Base-by-base conservation (phyloP, 2,888 invertebrate genomes). In the Erebia aethiops region DNA sequence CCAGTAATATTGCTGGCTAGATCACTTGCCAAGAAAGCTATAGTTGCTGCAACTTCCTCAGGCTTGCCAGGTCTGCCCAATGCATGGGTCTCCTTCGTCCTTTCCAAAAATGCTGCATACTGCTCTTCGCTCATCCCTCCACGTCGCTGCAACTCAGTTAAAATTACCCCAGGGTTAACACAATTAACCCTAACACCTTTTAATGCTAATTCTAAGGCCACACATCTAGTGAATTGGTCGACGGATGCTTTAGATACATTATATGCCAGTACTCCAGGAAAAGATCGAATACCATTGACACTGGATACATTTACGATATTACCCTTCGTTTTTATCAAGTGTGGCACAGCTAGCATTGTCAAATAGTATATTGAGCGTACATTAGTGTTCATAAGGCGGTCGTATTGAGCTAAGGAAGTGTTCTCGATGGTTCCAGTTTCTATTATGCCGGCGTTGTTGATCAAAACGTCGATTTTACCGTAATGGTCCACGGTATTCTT, bases 251-350 rank as follows among this genome's bases (percentile, higher is more conserved):
- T 99, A 0, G 98, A 98, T 87, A 99, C 96, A 78, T 96, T 96
- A 87, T 99, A 99, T 0, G 98, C 97, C 60, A 99, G 88, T 0
- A 98, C 97, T 9, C 97, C 97, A 1, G 98, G 96, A 85, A 99
- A 99, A 61, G 99, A 96, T 81, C 98, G 94, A 35, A 98, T 94
- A 3, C 99, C 99, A 81, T 97, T 97, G 0, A 99, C 98, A 85
- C 98, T 98, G 1, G 99, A 99, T 0, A 99, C 97, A 86, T 99
- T 99, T 0, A 99, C 98, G 78, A 99, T 96, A 77, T 96, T 97
- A n/a, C 98, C 98, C 87, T 97, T 97, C 0, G 96, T 95, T 87
- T 96, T 95, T 2, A 97, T 92, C 21, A 99, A 93, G 89, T 98
- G 95, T 0, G 99, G 98, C 0, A 97, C 96, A 4, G 98, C 97